phyloP scores from a whole-genome alignment of 2,797 vertebrate genomes.

The Thalassophryne amazonica region DNA sequence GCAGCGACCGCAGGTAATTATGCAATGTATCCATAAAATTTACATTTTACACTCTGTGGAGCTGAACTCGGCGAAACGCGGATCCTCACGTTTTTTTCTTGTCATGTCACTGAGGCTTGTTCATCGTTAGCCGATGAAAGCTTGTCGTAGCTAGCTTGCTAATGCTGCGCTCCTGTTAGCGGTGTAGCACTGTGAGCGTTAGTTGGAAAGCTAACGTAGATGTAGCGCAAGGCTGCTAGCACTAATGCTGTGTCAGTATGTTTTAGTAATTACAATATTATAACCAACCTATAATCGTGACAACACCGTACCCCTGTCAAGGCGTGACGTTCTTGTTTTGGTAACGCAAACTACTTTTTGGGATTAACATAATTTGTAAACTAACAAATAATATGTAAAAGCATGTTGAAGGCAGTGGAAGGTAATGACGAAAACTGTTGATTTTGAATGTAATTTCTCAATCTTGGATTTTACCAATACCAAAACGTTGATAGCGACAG shows the following conservation, averaged over 20 bases:
- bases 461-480: too few relatives aligned
- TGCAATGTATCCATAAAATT: neutral
- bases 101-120: slow-evolving; percentile 21
- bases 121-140: slow-evolving; percentile 6
- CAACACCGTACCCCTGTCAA: slow-evolving; percentile 16
- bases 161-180: slow-evolving; percentile 31
- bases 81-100: neutral
- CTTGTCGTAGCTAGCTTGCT: slow-evolving; percentile 38
- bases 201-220: slow-evolving; percentile 26
- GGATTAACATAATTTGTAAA: too few relatives aligned
- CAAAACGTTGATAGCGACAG: too few relatives aligned
- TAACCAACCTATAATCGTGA: neutral
- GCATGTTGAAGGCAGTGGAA: too few relatives aligned
- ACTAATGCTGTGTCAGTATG: slow-evolving; percentile 27
- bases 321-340: too few relatives aligned
- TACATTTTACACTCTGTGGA: neutral
- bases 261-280: neutral
- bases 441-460: too few relatives aligned
- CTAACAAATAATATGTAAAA: too few relatives aligned
- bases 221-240: neutral
- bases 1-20: slow-evolving; percentile 67
- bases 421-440: too few relatives aligned
- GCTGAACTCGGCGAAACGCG: neutral
- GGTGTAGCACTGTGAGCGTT: slow-evolving; percentile 15
- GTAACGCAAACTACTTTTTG: too few relatives aligned